These are phyloP conservation scores for Cyanistes caeruleus DNA, from an alignment of 2,113 vertebrate species.

Conservation along the genomic window DNA sequence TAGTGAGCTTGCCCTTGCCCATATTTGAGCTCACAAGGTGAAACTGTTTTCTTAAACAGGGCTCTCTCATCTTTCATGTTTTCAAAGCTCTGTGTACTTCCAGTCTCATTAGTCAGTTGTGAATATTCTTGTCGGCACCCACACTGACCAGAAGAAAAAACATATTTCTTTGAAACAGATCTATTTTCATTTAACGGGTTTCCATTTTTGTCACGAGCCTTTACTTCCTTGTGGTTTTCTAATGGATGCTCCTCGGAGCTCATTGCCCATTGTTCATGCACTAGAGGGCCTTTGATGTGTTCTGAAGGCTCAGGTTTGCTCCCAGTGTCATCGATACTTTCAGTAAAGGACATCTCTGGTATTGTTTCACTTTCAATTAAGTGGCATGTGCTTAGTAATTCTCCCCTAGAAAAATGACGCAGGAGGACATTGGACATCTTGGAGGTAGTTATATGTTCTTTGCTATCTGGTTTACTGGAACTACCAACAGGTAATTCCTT, in stretches of 20 bases:
- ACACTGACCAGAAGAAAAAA: not conserved
- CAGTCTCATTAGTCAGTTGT: not conserved
- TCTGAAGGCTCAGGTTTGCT: conserved; percentile 27
- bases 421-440: conserved; percentile 75
- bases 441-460: conserved; percentile 2
- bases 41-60: conserved; percentile 60
- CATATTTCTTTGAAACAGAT: not conserved
- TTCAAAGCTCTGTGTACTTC: not conserved
- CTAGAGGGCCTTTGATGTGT: not conserved
- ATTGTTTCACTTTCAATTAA: conserved; percentile 84
- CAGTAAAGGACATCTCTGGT: conserved; percentile 81
- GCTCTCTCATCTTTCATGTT: not conserved
- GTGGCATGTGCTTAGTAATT: conserved; percentile 62
- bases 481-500: not conserved
- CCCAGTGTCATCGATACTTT: conserved; percentile 76
- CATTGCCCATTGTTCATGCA: not conserved
- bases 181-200: not conserved
- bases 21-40: conserved; percentile 71
- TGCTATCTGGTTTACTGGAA: not conserved
- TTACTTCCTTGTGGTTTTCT: not conserved
- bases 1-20: conserved; percentile 77
- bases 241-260: not conserved
- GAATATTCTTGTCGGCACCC: not conserved
- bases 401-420: conserved; percentile 78
- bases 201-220: not conserved